Evolutionary conservation across 2,113 vertebrate species (phyloP).

Genomic region (Gopherus flavomarginatus): DNA sequence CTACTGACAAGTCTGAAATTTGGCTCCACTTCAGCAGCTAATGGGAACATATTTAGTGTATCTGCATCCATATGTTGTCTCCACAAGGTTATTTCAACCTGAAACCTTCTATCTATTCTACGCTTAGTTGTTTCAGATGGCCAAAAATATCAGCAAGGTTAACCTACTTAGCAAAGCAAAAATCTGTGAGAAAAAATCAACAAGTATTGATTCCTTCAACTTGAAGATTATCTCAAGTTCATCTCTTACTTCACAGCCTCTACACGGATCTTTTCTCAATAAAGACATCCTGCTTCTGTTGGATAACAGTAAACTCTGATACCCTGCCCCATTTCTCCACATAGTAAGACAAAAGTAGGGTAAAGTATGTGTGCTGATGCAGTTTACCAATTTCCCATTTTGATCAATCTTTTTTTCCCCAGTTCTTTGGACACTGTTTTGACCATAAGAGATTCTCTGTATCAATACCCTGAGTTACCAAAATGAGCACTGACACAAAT

Average conservation of each 20-base stretch:
- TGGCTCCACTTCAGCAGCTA: neutral
- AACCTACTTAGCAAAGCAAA: neutral
- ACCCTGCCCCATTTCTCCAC: neutral
- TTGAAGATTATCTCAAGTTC: neutral
- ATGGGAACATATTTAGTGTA: slow-evolving; percentile 1
- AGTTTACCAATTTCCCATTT: neutral
- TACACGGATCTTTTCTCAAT: neutral
- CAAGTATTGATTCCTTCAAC: neutral
- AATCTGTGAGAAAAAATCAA: neutral
- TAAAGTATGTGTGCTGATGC: slow-evolving; percentile 28
- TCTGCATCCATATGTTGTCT: slow-evolving; percentile 36
- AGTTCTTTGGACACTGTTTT: slow-evolving; percentile 42
- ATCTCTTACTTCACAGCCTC: neutral
- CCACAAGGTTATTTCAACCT: neutral
- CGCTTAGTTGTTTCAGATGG: neutral
- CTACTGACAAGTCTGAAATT: neutral
- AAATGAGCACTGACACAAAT: slow-evolving; percentile 53
- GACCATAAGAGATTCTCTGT: slow-evolving; percentile 21
- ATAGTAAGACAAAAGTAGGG: neutral
- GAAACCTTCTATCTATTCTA: neutral
- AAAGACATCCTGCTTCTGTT: neutral
- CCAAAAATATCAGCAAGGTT: slow-evolving; percentile 27
- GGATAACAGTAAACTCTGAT: neutral
- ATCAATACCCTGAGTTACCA: slow-evolving; percentile 45
- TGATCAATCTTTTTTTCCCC: slow-evolving; percentile 15